Conservation (phyloP, 2,888 invertebrate species). For the Diabrotica balteata region DNA sequence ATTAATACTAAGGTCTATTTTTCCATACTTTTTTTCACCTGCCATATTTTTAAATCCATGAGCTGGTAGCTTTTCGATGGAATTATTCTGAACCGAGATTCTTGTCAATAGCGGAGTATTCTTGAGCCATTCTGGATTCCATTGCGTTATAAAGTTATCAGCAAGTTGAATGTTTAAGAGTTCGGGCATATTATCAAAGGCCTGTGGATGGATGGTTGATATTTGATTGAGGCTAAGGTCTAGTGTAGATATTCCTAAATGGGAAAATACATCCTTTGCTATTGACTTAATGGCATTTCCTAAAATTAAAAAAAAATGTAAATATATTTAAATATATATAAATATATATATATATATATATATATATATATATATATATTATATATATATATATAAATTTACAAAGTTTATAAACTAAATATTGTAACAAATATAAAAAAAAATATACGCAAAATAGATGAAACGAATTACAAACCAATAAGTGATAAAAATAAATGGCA, state of each 20-base stretch:
- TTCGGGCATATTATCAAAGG: constrained; percentile 43
- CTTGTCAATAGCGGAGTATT: constrained; percentile 44
- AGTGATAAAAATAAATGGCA: too few relatives aligned
- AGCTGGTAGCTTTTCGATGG: constrained; percentile 42
- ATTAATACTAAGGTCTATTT: constrained; percentile 41
- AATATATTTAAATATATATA: too few relatives aligned
- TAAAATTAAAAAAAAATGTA: constrained; percentile 2
- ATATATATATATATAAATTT: too few relatives aligned
- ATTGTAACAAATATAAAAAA: too few relatives aligned
- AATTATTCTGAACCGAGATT: constrained; percentile 48
- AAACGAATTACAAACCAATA: too few relatives aligned
- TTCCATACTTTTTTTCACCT: constrained; percentile 42
- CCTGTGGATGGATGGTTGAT: constrained; percentile 33
- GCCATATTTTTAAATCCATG: constrained; percentile 45
- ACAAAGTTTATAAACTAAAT: too few relatives aligned
- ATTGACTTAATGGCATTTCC: constrained; percentile 43
- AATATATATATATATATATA: too few relatives aligned
- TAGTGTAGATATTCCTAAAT: constrained; percentile 39
- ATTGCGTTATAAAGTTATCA: constrained; percentile 43
- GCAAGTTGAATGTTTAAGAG: constrained; percentile 44
- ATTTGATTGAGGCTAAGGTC: constrained; percentile 44
- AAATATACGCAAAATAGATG: too few relatives aligned
- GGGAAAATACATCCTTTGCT: constrained; percentile 43
- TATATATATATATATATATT: too few relatives aligned
- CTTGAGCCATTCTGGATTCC: constrained; percentile 48